phyloP scores from a whole-genome alignment of 35 echinoderm and acorn worm species.

The Apostichopus japonicus region DNA sequence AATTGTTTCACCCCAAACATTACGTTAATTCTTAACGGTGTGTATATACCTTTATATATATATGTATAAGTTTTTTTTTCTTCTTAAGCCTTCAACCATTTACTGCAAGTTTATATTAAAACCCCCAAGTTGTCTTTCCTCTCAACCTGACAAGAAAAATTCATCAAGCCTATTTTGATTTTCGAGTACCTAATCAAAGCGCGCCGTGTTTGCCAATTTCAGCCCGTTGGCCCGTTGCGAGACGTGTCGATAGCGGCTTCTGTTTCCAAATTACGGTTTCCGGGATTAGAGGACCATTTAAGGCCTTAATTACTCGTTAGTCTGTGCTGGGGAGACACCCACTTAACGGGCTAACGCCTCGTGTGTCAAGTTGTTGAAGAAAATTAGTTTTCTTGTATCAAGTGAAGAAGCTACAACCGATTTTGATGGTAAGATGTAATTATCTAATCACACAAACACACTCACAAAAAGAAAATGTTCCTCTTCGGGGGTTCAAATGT shows the following conservation, averaged over 20 bases:
- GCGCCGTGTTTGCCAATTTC: background rate
- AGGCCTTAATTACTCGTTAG: conserved; percentile 13
- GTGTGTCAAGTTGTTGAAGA: conserved; percentile 9
- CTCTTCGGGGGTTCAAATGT: too few species aligned
- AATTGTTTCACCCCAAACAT: conserved; percentile 14
- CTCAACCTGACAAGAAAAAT: conserved; percentile 8
- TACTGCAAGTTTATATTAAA: conserved; percentile 15
- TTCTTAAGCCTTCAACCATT: background rate
- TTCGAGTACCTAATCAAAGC: conserved; percentile 22
- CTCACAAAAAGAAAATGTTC: background rate
- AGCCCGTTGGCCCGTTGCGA: conserved; percentile 15
- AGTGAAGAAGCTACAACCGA: background rate
- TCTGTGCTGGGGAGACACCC: conserved; percentile 1
- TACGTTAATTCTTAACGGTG: background rate
- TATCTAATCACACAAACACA: background rate
- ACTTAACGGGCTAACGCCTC: background rate
- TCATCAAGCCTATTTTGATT: conserved; percentile 2
- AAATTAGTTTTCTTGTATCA: conserved; percentile 15
- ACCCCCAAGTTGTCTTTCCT: conserved; percentile 8
- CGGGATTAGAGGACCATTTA: conserved; percentile 3
- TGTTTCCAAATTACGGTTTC: background rate
- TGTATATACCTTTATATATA: too few species aligned
- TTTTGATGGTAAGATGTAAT: background rate
- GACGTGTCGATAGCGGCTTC: conserved; percentile 1
- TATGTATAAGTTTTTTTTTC: too few species aligned